Evolutionary conservation across 1,140 invertebrate genomes (phyloP), one percentile per base, ranked within the genome.

Genomic region (Drosophila santomea): DNA sequence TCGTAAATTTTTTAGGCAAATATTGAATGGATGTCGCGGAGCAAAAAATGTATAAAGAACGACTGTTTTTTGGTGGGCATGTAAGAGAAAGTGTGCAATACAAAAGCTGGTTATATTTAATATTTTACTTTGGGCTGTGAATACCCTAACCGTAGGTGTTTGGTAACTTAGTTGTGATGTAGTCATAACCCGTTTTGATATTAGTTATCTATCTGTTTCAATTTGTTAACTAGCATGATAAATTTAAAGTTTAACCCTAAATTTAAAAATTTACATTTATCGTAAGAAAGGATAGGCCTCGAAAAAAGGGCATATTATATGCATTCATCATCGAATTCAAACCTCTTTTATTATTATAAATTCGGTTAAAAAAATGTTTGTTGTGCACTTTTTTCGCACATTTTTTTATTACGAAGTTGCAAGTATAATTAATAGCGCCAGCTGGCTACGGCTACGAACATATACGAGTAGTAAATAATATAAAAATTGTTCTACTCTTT

Each of bases 391-490:
- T 55, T 55, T 47, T 67, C 2, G 12, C 10, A 10, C 11, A 15
- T 45, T 69, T 69, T 66, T 75, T 47, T 58, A 57, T 50, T 52
- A 51, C 50, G 15, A 45, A 56, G 28, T 60, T 54, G 64, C 54
- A 63, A 80, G 76, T 61, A 80, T 80, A 73, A 77, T 84, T 72
- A 85, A 85, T 85, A 72, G 61, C 61, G 48, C 32, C 63, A 74
- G 54, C 57, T 45, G 54, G 52, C 47, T 25, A 43, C 39, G 20
- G 20, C 38, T 41, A 47, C 59, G 50, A 55, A 36, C 48, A 36
- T 48, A 17, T 17, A 17, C 17, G 17, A 17, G 50, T 25, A 54
- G 43, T 68, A 71, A 56, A 71, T 43, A 60, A 32, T 32, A 32
- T 32, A 32, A 32, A 63, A 64, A 74, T 57, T 66, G 50, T 66